Base-by-base conservation (phyloP, 2,888 invertebrate genomes). In the Megalurothrips usitatus region DNA sequence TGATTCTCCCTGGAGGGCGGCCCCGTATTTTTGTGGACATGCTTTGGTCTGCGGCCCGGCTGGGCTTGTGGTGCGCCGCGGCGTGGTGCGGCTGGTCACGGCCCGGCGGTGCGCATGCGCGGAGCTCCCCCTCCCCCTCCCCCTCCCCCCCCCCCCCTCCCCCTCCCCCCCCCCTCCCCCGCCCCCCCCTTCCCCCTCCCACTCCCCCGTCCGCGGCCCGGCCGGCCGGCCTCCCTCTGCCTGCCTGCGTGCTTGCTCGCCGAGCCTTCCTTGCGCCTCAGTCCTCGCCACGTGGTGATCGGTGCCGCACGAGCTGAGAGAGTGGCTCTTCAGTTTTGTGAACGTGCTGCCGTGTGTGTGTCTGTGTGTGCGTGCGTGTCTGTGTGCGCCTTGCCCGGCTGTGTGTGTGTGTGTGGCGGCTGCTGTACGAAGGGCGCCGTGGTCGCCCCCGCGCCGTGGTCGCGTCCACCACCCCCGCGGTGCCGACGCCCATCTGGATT, bases 41-140 rank as follows among this genome's bases (percentile, higher is more conserved):
- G 34, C 58, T 8, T 17, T 58, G 19, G 6, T 3, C 6, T 58
- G 58, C 17, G 11, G 58, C 58, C 14, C 19, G 58, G 58, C 58
- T 11, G 58, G 58, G 52, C 52, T n/a, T n/a, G n/a, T n/a, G n/a
- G n/a, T n/a, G 49, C 6, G 52, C 14, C 52, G 52, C 14, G 52
- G 52, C 68, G 6, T n/a, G 68, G 68, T 68, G 68, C 23, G 68
- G 68, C 68, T n/a, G 68, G 68, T n/a, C 68, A 26, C 23, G 68
- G 68, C 26, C 23, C 23, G 68, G 68, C 68, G 68, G 2, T 10
- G 68, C 68, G 68, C 23, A 58, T 58, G 58, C 58, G 58, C 58
- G 58, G 34, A 14, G 12, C 19, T 52, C 1, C 52, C 14, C 52
- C 52, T 12, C 6, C 52, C 52, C 52, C 52, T 2, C 52, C 14